Base-by-base conservation (phyloP, 1,140 invertebrate genomes). In the Helicoverpa zea region DNA sequence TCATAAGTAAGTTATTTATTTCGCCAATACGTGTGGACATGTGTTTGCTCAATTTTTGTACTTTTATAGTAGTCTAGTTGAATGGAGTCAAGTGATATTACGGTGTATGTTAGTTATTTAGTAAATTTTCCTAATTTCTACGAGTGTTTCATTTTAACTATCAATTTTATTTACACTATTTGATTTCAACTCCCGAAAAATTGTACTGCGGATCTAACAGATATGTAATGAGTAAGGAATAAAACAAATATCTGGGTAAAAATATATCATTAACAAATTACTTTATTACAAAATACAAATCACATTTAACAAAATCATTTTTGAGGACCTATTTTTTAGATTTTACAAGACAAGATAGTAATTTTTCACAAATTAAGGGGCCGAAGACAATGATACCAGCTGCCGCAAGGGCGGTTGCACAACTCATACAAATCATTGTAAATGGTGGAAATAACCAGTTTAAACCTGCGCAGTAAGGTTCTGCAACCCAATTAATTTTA, bases 51-150 rank as follows among this genome's bases (percentile, higher is more conserved):
- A 94, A 93, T 92, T 89, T 87, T 87, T 88, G 88, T 81, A 85
- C 83, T 79, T 56, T 82, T 74, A 29, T 91, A 43, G 7, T 43
- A 92, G 88, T 92, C 85, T 90, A 91, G 86, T 84, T 86, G 88
- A 85, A 91, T 88, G 92, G 91, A 94, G 92, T 94, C 92, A 94
- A 94, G 93, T 94, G 93, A 94, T 94, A 94, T 93, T 94, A 94
- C 85, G 93, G 93, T 93, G 93, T 94, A 93, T 93, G 91, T 93
- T 93, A 91, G 90, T 86, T 89, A 87, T 90, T 86, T 91, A 92
- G 85, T 91, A 86, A 91, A 92, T 86, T 93, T 94, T 93, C 88
- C 89, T 90, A 90, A 87, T 82, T 84, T 61, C 13, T 64, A 52
- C 51, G 47, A 76, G 63, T 80, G 12, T 88, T 90, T 89, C 86